These are phyloP conservation scores for Lepisosteus oculatus DNA, from an alignment of 2,113 vertebrate genomes.

Conservation along the genomic window DNA sequence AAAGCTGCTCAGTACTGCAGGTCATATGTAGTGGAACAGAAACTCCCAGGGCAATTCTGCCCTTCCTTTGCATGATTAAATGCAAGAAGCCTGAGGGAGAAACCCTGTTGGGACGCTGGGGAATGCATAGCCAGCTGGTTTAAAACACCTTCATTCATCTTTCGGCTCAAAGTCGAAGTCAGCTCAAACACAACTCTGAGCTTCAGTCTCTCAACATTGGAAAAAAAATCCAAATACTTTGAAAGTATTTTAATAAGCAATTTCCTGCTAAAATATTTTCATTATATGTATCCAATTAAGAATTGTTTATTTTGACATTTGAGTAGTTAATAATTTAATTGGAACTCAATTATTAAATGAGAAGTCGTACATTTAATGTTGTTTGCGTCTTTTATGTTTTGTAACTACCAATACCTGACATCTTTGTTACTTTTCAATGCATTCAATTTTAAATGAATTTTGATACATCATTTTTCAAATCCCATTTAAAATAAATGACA, in stretches of 20 bases:
- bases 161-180: not conserved
- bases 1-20: not conserved
- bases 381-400: too few relatives aligned
- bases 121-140: not conserved
- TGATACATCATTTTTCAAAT: too few relatives aligned
- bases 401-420: too few relatives aligned
- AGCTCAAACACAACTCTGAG: not conserved
- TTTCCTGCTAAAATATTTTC: not conserved
- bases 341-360: slow-evolving; percentile 4
- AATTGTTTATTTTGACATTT: not conserved
- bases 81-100: not conserved
- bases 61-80: slow-evolving; percentile 1
- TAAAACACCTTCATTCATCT: slow-evolving; percentile 2
- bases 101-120: not conserved
- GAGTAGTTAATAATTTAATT: slow-evolving; percentile 6
- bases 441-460: too few relatives aligned
- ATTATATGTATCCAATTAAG: slow-evolving; percentile 2
- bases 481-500: too few relatives aligned
- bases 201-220: not conserved
- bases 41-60: not conserved
- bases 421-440: too few relatives aligned
- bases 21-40: not conserved
- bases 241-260: not conserved
- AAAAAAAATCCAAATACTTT: not conserved
- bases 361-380: not conserved